These are phyloP conservation scores for Cryptocephalus primarius DNA, from an alignment of 2,888 invertebrate species.

Conservation along the genomic window DNA sequence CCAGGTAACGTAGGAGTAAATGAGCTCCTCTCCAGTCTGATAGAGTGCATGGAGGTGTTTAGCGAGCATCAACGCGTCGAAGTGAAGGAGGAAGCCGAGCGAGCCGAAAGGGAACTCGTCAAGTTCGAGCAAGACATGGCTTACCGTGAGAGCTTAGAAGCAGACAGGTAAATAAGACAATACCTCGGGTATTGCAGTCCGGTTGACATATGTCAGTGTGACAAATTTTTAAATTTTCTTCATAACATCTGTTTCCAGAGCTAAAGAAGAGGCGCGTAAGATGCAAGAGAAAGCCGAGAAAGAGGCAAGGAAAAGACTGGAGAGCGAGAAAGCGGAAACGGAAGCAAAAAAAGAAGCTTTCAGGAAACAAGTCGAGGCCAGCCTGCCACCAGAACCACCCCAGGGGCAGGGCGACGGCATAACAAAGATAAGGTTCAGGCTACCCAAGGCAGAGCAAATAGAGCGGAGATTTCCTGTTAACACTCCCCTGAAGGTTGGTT, in stretches of 20 bases:
- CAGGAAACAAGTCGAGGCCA: constrained; percentile 49
- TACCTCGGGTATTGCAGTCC: too few species aligned
- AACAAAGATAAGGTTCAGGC: constrained; percentile 68
- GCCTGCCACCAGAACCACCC: constrained; percentile 63
- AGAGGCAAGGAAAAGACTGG: constrained; percentile 60
- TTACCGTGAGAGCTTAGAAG: constrained; percentile 79
- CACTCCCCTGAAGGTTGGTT: constrained; percentile 44
- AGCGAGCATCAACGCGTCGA: constrained; percentile 66
- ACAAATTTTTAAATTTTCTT: background rate
- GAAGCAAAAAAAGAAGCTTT: constrained; percentile 67
- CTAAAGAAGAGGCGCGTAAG: constrained; percentile 77
- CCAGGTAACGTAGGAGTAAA: constrained; percentile 77
- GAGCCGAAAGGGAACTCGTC: constrained; percentile 79
- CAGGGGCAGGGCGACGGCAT: constrained; percentile 45
- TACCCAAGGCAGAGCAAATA: constrained; percentile 66
- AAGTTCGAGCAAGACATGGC: constrained; percentile 92
- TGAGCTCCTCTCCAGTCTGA: constrained; percentile 75
- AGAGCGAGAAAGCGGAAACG: constrained; percentile 60
- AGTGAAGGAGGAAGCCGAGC: constrained; percentile 73
- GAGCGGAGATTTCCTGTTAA: constrained; percentile 64
- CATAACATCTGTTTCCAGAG: constrained; percentile 39
- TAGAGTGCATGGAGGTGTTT: constrained; percentile 81
- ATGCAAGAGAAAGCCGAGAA: constrained; percentile 64
- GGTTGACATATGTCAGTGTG: background rate
- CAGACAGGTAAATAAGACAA: constrained; percentile 54